Conservation (phyloP, 2,797 vertebrate genomes). For the Leucoraja ocellata region DNA sequence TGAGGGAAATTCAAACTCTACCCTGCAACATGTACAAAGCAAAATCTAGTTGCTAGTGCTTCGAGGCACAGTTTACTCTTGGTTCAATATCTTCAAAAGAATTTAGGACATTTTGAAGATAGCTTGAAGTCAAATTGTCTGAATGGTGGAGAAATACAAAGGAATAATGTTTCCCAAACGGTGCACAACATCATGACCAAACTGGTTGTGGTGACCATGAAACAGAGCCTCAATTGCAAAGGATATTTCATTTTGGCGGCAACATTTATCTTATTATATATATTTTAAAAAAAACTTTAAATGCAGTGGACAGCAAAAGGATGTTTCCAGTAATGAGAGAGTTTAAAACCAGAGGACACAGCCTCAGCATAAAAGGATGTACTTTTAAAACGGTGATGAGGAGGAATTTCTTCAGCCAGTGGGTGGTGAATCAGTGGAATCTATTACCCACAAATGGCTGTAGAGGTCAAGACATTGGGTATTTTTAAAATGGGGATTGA, state of each 20-base stretch:
- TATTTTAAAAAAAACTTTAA: neutral
- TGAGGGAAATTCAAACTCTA: too few species aligned
- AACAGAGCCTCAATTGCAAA: neutral
- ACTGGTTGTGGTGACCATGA: too few species aligned
- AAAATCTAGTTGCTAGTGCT: neutral
- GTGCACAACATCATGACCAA: neutral
- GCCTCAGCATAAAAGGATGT: too few species aligned
- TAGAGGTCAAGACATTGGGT: too few species aligned
- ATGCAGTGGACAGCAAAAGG: neutral
- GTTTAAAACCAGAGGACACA: too few species aligned
- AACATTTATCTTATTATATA: neutral
- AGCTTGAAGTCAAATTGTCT: neutral
- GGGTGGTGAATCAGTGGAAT: too few species aligned
- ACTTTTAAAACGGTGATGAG: too few species aligned
- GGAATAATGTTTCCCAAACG: too few species aligned
- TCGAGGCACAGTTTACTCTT: neutral
- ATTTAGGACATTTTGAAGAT: neutral
- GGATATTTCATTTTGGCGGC: neutral
- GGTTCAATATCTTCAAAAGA: neutral
- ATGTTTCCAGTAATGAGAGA: too few species aligned
- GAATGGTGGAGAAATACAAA: neutral
- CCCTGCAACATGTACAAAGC: neutral
- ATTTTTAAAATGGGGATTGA: too few species aligned
- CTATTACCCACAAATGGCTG: too few species aligned
- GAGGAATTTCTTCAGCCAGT: too few species aligned